Evolutionary conservation across 1,140 invertebrate species (phyloP).

Genomic region (Cyphomyrmex costatus): DNA sequence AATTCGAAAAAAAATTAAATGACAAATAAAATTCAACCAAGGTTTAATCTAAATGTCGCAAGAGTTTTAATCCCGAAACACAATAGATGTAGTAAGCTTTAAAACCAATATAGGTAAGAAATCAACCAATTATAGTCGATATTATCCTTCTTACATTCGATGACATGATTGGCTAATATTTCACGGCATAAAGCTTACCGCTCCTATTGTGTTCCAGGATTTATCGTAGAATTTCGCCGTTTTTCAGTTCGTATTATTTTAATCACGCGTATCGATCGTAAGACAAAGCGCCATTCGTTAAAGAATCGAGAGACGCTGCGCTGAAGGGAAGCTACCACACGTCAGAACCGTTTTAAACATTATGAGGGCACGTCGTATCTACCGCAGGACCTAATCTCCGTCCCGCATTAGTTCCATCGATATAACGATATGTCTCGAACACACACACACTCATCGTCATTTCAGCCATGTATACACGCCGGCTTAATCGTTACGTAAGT

Average conservation of each 20-base stretch:
- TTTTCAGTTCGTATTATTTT: constrained; percentile 4
- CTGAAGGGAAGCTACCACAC: not conserved
- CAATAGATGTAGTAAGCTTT: too few species aligned
- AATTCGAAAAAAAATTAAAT: too few species aligned
- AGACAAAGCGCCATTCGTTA: constrained; percentile 28
- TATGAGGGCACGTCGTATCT: constrained; percentile 62
- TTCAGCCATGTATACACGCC: constrained; percentile 23
- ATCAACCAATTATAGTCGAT: too few species aligned
- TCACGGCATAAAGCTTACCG: too few species aligned
- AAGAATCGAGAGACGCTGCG: constrained; percentile 29
- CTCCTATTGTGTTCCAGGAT: too few species aligned
- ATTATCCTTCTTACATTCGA: too few species aligned
- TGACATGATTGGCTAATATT: too few species aligned
- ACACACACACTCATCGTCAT: constrained; percentile 32
- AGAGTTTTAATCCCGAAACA: too few species aligned
- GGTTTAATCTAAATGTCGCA: too few species aligned
- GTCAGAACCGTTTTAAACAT: not conserved
- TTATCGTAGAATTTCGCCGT: not conserved
- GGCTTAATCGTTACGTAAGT: constrained; percentile 74
- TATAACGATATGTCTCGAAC: constrained; percentile 67
- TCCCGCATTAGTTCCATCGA: constrained; percentile 76
- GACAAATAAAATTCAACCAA: too few species aligned
- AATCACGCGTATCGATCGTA: constrained; percentile 44
- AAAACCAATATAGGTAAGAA: too few species aligned
- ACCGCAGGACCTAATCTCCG: constrained; percentile 61